phyloP scores from a whole-genome alignment of 2,113 vertebrate genomes.

The Bos taurus region DNA sequence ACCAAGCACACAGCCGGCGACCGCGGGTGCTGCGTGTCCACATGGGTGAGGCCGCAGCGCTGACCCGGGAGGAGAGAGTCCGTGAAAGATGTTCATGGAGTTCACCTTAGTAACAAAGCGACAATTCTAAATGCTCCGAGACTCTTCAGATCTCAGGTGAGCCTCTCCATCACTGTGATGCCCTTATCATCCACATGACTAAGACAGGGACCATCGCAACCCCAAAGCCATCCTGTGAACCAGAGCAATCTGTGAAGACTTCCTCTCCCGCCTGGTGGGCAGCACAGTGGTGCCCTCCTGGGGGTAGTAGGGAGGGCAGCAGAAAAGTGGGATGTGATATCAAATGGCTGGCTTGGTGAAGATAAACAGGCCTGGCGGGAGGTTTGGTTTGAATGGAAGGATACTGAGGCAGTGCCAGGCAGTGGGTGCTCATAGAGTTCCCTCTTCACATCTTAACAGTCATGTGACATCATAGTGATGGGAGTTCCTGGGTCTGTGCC shows the following conservation, averaged over 20 bases:
- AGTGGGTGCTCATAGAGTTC: not conserved
- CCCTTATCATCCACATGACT: not conserved
- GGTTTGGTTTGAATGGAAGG: not conserved
- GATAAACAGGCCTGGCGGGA: not conserved
- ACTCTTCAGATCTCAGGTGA: not conserved
- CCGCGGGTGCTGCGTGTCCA: not conserved
- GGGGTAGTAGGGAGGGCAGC: not conserved
- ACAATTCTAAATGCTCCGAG: not conserved
- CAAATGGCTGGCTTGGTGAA: not conserved
- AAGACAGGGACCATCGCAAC: not conserved
- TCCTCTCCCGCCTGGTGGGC: not conserved
- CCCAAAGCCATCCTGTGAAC: not conserved
- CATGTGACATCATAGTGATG: not conserved
- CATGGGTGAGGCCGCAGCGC: accelerated
- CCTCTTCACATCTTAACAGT: not conserved
- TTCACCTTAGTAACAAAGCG: no score
- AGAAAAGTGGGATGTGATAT: not conserved
- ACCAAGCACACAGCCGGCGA: not conserved
- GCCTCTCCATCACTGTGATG: not conserved
- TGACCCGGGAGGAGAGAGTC: not conserved
- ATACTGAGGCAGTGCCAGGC: not conserved
- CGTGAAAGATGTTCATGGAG: not conserved
- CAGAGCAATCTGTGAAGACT: not conserved
- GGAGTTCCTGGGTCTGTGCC: not conserved
- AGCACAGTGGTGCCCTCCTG: not conserved